phyloP scores from a whole-genome alignment of 2,797 vertebrate genomes.

The Sebastes jordani region DNA sequence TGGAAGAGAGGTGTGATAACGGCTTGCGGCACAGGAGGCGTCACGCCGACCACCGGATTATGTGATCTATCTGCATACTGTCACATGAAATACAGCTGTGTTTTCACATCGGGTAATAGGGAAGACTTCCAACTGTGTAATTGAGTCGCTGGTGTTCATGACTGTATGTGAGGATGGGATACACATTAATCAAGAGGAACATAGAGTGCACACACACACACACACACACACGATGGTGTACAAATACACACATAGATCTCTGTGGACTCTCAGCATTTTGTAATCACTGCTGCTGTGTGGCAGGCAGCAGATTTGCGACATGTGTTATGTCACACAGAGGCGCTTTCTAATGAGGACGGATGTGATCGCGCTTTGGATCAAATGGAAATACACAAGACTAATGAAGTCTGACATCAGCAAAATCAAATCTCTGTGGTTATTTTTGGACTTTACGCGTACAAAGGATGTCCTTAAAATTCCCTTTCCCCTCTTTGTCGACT shows the following conservation, averaged over 20 bases:
- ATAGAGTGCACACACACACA: background rate
- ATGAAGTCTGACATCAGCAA: conserved; percentile 40
- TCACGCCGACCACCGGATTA: background rate
- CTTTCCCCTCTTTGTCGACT: background rate
- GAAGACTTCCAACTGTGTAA: conserved; percentile 37
- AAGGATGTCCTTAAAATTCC: background rate
- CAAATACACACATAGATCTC: background rate
- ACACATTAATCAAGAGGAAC: conserved; percentile 28
- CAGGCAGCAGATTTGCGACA: conserved; percentile 48
- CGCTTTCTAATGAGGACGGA: conserved; percentile 50
- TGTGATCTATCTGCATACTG: background rate
- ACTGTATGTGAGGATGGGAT: conserved; percentile 2
- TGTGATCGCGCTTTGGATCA: conserved; percentile 21
- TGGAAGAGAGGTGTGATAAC: background rate
- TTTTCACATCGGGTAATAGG: background rate
- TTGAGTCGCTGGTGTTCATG: conserved; percentile 36
- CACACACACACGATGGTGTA: background rate
- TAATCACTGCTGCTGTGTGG: conserved; percentile 36
- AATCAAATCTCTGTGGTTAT: conserved; percentile 16
- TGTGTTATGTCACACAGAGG: conserved; percentile 39
- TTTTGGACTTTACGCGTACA: conserved; percentile 1
- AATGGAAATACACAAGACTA: conserved; percentile 27
- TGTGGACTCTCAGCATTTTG: conserved; percentile 17
- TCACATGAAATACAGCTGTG: conserved; percentile 12
- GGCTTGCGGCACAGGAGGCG: background rate